Conservation (phyloP, 2,888 invertebrate species). For the Dione vanillae region DNA sequence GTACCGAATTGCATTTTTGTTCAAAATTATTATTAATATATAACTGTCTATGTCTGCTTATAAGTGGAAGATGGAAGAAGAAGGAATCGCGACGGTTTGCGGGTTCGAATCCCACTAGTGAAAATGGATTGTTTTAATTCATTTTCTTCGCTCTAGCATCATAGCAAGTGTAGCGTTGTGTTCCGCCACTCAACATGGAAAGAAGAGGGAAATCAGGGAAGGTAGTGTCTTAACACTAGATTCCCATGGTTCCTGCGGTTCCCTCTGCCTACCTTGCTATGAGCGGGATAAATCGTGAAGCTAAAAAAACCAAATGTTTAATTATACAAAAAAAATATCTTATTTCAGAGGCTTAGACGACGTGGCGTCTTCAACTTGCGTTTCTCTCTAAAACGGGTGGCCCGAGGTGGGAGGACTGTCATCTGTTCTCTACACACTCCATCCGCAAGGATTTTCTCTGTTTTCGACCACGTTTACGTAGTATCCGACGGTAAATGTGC, state of each 20-base stretch:
- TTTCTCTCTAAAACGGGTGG: constrained; percentile 93
- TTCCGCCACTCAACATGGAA: neutral
- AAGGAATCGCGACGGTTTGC: too few relatives aligned
- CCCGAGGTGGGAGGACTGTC: constrained; percentile 94
- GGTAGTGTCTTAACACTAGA: neutral
- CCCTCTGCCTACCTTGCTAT: neutral
- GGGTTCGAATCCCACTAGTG: too few relatives aligned
- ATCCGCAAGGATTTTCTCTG: constrained; percentile 94
- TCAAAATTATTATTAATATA: too few relatives aligned
- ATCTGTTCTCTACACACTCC: constrained; percentile 99
- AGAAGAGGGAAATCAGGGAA: neutral
- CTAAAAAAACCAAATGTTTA: too few relatives aligned
- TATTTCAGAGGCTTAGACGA: constrained; percentile 94
- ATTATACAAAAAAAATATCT: neutral
- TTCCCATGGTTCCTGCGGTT: too few relatives aligned
- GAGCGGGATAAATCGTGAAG: too few relatives aligned
- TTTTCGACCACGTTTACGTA: constrained; percentile 96
- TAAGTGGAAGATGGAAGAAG: too few relatives aligned
- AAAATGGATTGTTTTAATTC: too few relatives aligned
- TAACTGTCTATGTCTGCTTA: too few relatives aligned
- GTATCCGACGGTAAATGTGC: constrained; percentile 95
- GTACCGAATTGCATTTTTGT: too few relatives aligned
- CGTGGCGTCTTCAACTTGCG: constrained; percentile 94
- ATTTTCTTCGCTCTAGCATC: too few relatives aligned
- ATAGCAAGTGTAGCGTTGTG: neutral